A percentile compares a stretch with the other conserved stretches of the same genome.
These are phyloP conservation scores for Rhingia rostrata DNA, from an alignment of 2,888 invertebrate species.

Conservation along the genomic window DNA sequence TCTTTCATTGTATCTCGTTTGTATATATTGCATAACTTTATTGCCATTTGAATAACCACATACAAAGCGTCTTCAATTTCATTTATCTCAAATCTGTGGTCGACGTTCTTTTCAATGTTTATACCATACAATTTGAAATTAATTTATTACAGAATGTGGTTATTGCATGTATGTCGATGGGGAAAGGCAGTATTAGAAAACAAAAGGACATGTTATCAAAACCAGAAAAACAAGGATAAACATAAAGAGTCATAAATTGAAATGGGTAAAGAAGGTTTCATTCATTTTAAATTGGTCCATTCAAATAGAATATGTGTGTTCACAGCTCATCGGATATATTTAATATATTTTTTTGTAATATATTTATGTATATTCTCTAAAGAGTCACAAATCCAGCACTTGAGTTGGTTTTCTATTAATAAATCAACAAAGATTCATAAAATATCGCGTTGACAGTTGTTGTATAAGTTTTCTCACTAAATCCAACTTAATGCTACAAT, in stretches of 20 bases:
- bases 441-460: background rate
- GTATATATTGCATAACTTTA: background rate
- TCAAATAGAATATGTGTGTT: background rate
- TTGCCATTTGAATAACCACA: background rate
- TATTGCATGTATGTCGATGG: background rate
- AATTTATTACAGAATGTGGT: conserved; percentile 13
- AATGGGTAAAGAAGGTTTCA: background rate
- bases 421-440: too few relatives aligned
- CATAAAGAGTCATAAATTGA: conserved; percentile 26
- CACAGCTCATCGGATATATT: background rate
- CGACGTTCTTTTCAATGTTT: conserved; percentile 13
- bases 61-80: conserved; percentile 12
- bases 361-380: background rate
- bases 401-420: too few relatives aligned
- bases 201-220: conserved; percentile 1
- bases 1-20: background rate
- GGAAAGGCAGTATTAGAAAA: background rate
- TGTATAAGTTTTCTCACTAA: conserved; percentile 71
- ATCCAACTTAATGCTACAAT: conserved; percentile 63
- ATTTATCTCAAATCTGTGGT: conserved; percentile 3
- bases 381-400: background rate
- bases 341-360: background rate
- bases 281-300: conserved; percentile 3
- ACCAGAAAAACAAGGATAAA: background rate
- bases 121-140: conserved; percentile 23